Percentiles rank a stretch among this genome's conserved stretches.
Evolutionary conservation across 2,797 vertebrate species (phyloP).

Genomic region (Poeciliopsis turneri): DNA sequence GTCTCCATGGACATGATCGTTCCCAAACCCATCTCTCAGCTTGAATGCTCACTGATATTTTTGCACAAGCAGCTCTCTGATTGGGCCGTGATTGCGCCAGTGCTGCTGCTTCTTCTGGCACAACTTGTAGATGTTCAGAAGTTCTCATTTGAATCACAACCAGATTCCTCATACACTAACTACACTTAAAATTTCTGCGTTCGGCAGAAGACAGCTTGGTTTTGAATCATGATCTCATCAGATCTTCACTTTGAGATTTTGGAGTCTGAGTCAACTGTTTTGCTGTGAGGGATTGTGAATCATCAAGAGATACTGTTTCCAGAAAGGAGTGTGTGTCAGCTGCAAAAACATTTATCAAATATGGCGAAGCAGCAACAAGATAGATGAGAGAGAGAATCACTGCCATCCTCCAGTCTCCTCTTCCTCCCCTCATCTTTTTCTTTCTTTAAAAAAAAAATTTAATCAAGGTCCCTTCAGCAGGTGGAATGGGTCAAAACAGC

Average conservation of each 20-base stretch:
- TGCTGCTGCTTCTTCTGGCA: not conserved
- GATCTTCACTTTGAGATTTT: not conserved
- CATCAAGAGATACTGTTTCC: not conserved
- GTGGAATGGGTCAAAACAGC: not conserved
- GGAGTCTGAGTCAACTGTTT: not conserved
- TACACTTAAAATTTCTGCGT: not conserved
- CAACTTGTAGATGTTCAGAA: not conserved
- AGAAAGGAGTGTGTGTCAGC: not conserved
- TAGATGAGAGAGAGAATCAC: not conserved
- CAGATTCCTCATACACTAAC: not conserved
- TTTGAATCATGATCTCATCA: not conserved
- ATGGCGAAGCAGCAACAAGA: not conserved
- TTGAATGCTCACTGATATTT: not conserved
- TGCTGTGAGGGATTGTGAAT: not conserved
- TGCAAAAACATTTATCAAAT: not conserved
- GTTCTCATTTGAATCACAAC: not conserved
- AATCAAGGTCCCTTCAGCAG: not conserved
- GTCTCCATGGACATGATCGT: not conserved
- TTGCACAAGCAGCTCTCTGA: not conserved
- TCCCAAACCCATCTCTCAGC: not conserved
- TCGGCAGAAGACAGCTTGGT: not conserved
- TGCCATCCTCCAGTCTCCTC: not conserved
- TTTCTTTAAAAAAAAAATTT: not conserved
- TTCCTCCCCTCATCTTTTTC: not conserved
- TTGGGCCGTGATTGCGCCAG: not conserved